Evolutionary conservation across 2,888 invertebrate species (phyloP).

Genomic region (Taphrorychus bicolor): DNA sequence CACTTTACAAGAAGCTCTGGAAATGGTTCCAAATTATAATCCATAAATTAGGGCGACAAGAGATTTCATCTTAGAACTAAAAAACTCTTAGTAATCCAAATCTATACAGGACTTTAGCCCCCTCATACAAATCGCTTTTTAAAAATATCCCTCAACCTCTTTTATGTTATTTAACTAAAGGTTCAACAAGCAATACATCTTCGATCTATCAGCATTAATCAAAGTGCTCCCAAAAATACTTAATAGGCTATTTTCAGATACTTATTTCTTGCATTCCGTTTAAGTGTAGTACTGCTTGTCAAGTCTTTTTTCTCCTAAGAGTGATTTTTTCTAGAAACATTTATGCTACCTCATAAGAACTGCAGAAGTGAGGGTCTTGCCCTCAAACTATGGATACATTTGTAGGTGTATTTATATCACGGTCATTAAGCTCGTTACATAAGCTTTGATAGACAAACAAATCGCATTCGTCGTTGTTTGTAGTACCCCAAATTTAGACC

Average conservation of each 20-base stretch:
- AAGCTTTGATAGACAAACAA: slow-evolving; percentile 26
- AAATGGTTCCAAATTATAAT: no score
- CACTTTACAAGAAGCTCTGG: no score
- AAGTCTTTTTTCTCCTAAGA: no score
- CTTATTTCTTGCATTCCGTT: slow-evolving; percentile 21
- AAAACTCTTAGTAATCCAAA: no score
- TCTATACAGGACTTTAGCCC: no score
- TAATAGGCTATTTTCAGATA: slow-evolving; percentile 23
- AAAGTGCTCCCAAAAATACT: slow-evolving; percentile 26
- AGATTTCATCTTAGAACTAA: no score
- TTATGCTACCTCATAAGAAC: no score
- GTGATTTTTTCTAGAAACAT: no score
- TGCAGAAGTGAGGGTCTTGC: background rate
- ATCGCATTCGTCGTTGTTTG: slow-evolving; percentile 24
- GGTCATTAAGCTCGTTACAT: slow-evolving; percentile 12
- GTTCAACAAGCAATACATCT: slow-evolving; percentile 23
- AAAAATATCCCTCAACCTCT: background rate
- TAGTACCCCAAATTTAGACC: slow-evolving; percentile 27
- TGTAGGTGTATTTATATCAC: slow-evolving; percentile 21
- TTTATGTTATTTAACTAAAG: background rate
- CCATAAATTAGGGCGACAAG: no score
- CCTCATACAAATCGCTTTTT: no score
- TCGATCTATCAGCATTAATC: slow-evolving; percentile 27
- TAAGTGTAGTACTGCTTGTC: no score
- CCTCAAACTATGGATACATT: background rate